Evolutionary conservation across 2,888 invertebrate genomes (phyloP), one percentile per base, ranked within the genome.

Genomic region (Nomada fucata): DNA sequence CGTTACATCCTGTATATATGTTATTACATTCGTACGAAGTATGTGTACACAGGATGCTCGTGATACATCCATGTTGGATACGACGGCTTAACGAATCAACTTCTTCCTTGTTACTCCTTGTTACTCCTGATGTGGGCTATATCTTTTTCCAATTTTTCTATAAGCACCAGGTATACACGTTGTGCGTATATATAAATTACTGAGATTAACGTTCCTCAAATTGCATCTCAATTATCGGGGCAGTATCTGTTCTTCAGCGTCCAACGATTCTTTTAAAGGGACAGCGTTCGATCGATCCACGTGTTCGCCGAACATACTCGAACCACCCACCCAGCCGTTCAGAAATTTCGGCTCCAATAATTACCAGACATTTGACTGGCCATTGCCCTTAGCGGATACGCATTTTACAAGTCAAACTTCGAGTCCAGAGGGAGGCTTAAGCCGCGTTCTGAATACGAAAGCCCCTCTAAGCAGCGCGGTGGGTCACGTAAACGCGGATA

Each of bases 401-500:
- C 11, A n/a, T 13, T 13, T 10, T 0, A 50, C 13, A 5, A 5
- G n/a, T 1, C 10, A 3, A 61, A 61, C 52, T 9, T 15, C 11
- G 23, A 73, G 44, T 1, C 29, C 15, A 2, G 3, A 36, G 11
- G 23, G n/a, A 26, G 9, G 13, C 9, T 63, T 0, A n/a, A 52
- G 47, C 2, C 70, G 50, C 63, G 68, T 65, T 65, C 26, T 55
- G 57, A 65, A 65, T 70, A 53, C 29, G 7, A 52, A 60, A 15
- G 18, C 26, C 52, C 26, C 61, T 44, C 11, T 47, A 42, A 26
- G 53, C 61, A 15, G n/a, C 47, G 20, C 20, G 64, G 64, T 18
- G 55, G 82, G 82, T 83, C 83, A 85, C 83, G 83, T 83, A 83
- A 78, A 50, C 73, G 77, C 57, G 59, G 82, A 84, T 76, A 67